Evolutionary conservation across 2,888 invertebrate species (phyloP).

Genomic region (Trachelus stipa): DNA sequence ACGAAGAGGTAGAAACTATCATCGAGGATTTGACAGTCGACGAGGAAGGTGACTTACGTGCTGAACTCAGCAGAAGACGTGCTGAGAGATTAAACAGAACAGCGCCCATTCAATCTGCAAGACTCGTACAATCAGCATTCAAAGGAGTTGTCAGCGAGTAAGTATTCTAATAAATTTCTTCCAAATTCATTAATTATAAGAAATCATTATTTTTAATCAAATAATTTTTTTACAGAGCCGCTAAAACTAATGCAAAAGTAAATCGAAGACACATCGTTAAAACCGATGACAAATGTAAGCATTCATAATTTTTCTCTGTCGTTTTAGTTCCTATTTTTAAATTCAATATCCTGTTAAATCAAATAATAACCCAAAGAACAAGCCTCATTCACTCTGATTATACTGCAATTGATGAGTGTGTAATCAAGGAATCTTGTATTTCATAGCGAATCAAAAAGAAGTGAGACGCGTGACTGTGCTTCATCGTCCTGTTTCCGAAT

Average conservation of each 20-base stretch:
- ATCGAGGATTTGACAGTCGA: slow-evolving; percentile 52
- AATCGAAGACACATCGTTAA: slow-evolving; percentile 54
- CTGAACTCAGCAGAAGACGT: slow-evolving; percentile 69
- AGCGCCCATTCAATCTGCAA: slow-evolving; percentile 64
- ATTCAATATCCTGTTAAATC: not conserved
- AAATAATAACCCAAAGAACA: not conserved
- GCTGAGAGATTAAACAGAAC: slow-evolving; percentile 68
- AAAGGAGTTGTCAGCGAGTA: slow-evolving; percentile 70
- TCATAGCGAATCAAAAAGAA: slow-evolving; percentile 52
- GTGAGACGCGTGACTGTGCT: slow-evolving; percentile 56
- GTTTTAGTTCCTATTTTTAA: not conserved
- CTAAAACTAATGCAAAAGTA: slow-evolving; percentile 56
- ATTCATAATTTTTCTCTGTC: not conserved
- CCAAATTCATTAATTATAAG: not conserved
- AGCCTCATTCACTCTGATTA: not conserved
- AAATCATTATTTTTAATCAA: not conserved
- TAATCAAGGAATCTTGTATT: slow-evolving; percentile 5
- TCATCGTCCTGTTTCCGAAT: slow-evolving; percentile 50
- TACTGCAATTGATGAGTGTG: not conserved
- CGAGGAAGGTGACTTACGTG: slow-evolving; percentile 67
- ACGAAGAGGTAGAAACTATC: slow-evolving; percentile 36
- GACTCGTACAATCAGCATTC: slow-evolving; percentile 69
- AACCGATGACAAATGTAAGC: slow-evolving; percentile 58
- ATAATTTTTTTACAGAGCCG: slow-evolving; percentile 43
- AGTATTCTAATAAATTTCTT: slow-evolving; percentile 29